Evolutionary conservation across 2,113 vertebrate species (phyloP), one percentile per base, ranked within the genome.

Genomic region (Microcebus murinus): DNA sequence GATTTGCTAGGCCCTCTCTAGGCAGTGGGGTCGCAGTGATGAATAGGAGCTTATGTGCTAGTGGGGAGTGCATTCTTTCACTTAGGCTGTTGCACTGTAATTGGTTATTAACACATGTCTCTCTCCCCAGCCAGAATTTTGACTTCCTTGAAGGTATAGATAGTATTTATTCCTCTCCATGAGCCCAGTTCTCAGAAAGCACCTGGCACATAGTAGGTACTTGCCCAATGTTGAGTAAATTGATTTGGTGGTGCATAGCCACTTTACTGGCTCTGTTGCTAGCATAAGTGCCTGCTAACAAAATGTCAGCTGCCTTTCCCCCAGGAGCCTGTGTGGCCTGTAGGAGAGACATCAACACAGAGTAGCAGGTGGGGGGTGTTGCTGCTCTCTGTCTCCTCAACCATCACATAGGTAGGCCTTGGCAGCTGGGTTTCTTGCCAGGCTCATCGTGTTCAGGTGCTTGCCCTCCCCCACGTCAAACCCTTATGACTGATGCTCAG

Each of bases 51-150:
- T 21, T 25, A 3, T 31, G 42, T 76, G 18, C n/a, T 27, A 20
- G 67, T 23, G 82, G 52, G 84, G 59, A 71, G 31, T 6, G 4
- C 3, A 4, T 29, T n/a, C 52, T 77, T 81, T 68, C 50, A 13
- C 9, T 76, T 55, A 36, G 0, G 10, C 23, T 15, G 1, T 52
- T 61, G 45, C 15, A 8, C 2, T 68, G 1, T 25, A 65, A 2
- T 59, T n/a, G 10, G 70, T 93, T 36, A 55, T 27, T 50, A 42
- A 17, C 11, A 81, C 9, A 13, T 17, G 52, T 55, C 29, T 91
- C 29, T 74, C 9, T 74, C 29, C 65, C 29, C 21, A 31, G 73
- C 83, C 15, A 52, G 59, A 71, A 59, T 50, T 81, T 50, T 59
- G 83, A 86, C 25, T 85, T n/a, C 21, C 21, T 34, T 29, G 34